These are phyloP conservation scores for Megalurothrips usitatus DNA, from an alignment of 2,888 invertebrate species.

Conservation along the genomic window DNA sequence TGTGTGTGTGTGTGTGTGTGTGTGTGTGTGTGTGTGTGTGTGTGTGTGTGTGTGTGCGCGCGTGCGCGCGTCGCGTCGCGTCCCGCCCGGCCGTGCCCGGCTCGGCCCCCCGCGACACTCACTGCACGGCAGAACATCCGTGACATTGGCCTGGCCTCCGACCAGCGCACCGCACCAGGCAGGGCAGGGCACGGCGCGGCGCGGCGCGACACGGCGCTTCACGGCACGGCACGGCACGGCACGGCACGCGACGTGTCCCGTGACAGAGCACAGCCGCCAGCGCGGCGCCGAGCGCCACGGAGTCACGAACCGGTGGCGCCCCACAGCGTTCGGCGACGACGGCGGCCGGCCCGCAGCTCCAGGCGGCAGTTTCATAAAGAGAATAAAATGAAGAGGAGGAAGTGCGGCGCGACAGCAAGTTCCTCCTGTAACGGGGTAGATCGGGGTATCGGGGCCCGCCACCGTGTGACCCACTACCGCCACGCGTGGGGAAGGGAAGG, in stretches of 20 bases:
- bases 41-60: too few relatives aligned
- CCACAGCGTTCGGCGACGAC: too few relatives aligned
- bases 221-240: background rate
- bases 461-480: background rate
- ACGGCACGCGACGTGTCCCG: conserved; percentile 3
- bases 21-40: too few relatives aligned
- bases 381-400: too few relatives aligned
- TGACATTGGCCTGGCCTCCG: conserved; percentile 7
- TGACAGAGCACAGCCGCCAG: background rate
- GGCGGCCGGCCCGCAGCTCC: too few relatives aligned
- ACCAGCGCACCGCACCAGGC: too few relatives aligned
- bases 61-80: background rate
- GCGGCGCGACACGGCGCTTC: background rate
- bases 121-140: background rate
- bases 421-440: too few relatives aligned
- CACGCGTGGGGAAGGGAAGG: background rate
- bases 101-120: background rate
- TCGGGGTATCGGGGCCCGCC: too few relatives aligned
- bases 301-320: background rate
- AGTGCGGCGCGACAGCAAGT: too few relatives aligned
- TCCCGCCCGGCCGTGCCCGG: background rate
- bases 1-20: too few relatives aligned
- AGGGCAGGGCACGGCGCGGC: background rate
- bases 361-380: too few relatives aligned
- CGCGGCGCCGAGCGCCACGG: background rate